phyloP scores from a whole-genome alignment of 2,888 invertebrate genomes.

The Saturnia japonica region DNA sequence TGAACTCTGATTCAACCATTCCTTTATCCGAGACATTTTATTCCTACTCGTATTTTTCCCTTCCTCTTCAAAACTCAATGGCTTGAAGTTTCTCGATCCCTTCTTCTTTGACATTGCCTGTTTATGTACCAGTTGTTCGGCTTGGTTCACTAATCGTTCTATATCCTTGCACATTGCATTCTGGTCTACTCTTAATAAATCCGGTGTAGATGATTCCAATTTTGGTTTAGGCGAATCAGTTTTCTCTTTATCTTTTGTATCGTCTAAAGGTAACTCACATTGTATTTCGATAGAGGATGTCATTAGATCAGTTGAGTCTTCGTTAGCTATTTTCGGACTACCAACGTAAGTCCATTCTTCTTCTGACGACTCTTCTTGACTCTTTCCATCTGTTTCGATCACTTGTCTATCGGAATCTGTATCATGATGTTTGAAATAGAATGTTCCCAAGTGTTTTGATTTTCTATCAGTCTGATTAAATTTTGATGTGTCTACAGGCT shows the following conservation, averaged over 20 bases:
- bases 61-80: constrained; percentile 78
- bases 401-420: constrained; percentile 91
- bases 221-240: constrained; percentile 60
- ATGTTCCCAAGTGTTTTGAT: constrained; percentile 91
- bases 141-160: constrained; percentile 89
- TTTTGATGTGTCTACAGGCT: constrained; percentile 81
- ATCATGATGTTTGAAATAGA: constrained; percentile 93
- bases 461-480: constrained; percentile 88
- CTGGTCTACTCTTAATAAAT: constrained; percentile 74
- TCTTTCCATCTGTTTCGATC: constrained; percentile 73
- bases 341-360: constrained; percentile 86
- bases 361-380: constrained; percentile 74
- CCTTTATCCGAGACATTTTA: constrained; percentile 86
- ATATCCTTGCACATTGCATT: constrained; percentile 84
- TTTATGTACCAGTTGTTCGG: constrained; percentile 89
- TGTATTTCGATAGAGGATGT: constrained; percentile 77
- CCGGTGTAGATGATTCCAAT: constrained; percentile 69
- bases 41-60: constrained; percentile 73
- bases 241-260: constrained; percentile 57
- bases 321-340: constrained; percentile 67
- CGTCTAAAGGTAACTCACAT: constrained; percentile 68
- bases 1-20: constrained; percentile 84
- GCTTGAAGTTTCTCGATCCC: constrained; percentile 74
- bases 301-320: constrained; percentile 77
- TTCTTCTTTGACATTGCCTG: constrained; percentile 79